A percentile compares a stretch with the other conserved stretches of the same genome.
phyloP scores from a whole-genome alignment of 1,140 invertebrate genomes.

The Lepidotrigona ventralis region DNA sequence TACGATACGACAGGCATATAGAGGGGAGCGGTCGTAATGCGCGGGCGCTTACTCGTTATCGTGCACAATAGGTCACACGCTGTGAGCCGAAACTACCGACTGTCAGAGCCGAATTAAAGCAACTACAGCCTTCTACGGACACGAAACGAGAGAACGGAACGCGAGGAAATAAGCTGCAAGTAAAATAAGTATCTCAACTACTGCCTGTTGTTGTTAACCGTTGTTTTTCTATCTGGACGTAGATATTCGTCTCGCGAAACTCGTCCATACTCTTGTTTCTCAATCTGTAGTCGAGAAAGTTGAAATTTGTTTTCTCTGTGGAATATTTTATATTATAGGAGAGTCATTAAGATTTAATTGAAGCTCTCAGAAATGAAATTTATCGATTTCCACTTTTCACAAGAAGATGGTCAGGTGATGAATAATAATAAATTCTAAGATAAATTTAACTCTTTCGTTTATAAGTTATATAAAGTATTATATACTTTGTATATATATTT shows the following conservation, averaged over 20 bases:
- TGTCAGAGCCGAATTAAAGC: conserved; percentile 5
- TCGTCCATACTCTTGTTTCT: not conserved
- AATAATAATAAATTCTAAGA: too few species aligned
- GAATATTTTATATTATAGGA: not conserved
- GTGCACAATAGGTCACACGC: conserved; percentile 48
- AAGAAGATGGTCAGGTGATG: too few species aligned
- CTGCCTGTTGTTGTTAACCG: not conserved
- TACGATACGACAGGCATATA: conserved; percentile 18
- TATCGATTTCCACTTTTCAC: not conserved
- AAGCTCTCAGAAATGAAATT: not conserved
- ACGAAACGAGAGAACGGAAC: not conserved
- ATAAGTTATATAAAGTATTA: too few species aligned
- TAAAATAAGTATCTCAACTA: not conserved
- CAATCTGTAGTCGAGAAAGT: not conserved
- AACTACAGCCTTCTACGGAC: not conserved
- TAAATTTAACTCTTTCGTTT: not conserved
- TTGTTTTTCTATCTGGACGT: not conserved
- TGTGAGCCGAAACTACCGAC: conserved; percentile 54
- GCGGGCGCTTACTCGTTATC: conserved; percentile 51
- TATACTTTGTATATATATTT: too few species aligned
- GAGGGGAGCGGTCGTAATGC: conserved; percentile 19
- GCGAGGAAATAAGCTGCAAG: not conserved
- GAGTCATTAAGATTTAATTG: not conserved
- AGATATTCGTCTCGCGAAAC: not conserved
- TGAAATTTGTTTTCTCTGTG: not conserved